Percentiles rank a stretch among this genome's conserved stretches.
phyloP scores from a whole-genome alignment of 2,888 invertebrate species.

The Macrophya annulata region DNA sequence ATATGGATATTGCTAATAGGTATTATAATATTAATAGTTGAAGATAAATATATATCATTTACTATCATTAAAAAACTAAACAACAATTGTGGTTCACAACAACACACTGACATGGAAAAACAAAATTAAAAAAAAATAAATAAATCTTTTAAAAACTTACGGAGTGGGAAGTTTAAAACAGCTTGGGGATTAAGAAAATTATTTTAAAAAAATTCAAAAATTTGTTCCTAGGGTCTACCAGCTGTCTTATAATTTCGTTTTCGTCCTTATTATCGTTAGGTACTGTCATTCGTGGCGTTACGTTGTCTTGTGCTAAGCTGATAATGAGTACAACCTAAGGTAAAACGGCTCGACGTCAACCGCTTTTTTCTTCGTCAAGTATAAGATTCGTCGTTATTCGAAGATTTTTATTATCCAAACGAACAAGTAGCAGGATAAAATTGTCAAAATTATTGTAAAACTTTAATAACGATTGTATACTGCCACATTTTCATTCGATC shows the following conservation, averaged over 20 bases:
- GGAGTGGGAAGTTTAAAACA: slow-evolving; percentile 7
- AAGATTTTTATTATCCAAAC: background rate
- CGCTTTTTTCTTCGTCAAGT: slow-evolving; percentile 37
- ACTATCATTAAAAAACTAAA: slow-evolving; percentile 40
- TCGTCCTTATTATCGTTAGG: slow-evolving; percentile 22
- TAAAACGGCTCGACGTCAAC: slow-evolving; percentile 41
- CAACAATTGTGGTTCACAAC: slow-evolving; percentile 56
- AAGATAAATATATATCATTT: slow-evolving; percentile 14
- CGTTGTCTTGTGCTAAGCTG: background rate
- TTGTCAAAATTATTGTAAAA: background rate
- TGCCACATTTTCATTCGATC: background rate
- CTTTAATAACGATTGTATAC: slow-evolving; percentile 1
- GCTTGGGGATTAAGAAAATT: slow-evolving; percentile 4
- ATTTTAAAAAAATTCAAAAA: background rate
- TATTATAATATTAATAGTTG: slow-evolving; percentile 40
- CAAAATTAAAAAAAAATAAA: background rate
- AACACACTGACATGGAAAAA: slow-evolving; percentile 48
- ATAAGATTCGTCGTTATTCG: slow-evolving; percentile 17
- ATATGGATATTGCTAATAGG: slow-evolving; percentile 20
- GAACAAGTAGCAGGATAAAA: slow-evolving; percentile 10
- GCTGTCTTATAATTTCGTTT: slow-evolving; percentile 37
- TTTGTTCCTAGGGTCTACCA: slow-evolving; percentile 41
- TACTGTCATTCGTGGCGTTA: background rate
- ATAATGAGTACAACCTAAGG: background rate
- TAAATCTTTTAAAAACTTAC: background rate